These are phyloP conservation scores for Otolemur garnettii DNA, from an alignment of 2,113 vertebrate species.

Conservation along the genomic window DNA sequence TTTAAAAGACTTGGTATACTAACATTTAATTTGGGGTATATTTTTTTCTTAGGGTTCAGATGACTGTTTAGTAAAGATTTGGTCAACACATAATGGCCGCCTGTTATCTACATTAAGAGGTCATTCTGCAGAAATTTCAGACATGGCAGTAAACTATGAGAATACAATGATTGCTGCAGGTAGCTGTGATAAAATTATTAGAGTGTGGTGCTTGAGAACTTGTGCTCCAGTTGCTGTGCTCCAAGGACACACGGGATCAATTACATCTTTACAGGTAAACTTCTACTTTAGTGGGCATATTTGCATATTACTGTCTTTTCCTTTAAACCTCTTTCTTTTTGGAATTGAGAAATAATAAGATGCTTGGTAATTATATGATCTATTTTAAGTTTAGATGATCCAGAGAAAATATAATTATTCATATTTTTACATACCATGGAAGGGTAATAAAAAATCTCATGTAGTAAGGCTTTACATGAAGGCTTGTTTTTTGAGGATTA, in stretches of 20 bases:
- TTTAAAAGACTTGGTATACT: not conserved
- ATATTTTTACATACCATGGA: not conserved
- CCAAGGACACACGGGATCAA: conserved; percentile 97
- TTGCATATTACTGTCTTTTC: not conserved
- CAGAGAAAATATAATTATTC: not conserved
- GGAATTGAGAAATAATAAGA: conserved; percentile 22
- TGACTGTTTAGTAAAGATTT: conserved; percentile 99
- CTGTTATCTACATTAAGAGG: conserved; percentile 96
- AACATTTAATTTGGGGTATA: conserved; percentile 14
- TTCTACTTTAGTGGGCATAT: not conserved
- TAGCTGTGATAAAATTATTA: conserved; percentile 98
- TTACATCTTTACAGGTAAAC: conserved; percentile 97
- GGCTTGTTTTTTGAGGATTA: not conserved
- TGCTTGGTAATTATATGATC: not conserved
- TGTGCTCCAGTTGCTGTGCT: conserved; percentile 97
- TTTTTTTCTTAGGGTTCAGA: conserved; percentile 93
- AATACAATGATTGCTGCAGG: conserved; percentile 98
- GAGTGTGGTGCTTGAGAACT: conserved; percentile 98
- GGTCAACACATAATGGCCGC: conserved; percentile 97
- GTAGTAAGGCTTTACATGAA: not conserved
- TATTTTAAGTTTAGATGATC: conserved; percentile 28
- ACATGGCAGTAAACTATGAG: conserved; percentile 98
- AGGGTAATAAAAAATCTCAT: not conserved
- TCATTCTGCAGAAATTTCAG: conserved; percentile 98
- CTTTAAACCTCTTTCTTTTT: not conserved